Base-by-base conservation (phyloP, 2,797 vertebrate genomes). In the Buceros bicornis region DNA sequence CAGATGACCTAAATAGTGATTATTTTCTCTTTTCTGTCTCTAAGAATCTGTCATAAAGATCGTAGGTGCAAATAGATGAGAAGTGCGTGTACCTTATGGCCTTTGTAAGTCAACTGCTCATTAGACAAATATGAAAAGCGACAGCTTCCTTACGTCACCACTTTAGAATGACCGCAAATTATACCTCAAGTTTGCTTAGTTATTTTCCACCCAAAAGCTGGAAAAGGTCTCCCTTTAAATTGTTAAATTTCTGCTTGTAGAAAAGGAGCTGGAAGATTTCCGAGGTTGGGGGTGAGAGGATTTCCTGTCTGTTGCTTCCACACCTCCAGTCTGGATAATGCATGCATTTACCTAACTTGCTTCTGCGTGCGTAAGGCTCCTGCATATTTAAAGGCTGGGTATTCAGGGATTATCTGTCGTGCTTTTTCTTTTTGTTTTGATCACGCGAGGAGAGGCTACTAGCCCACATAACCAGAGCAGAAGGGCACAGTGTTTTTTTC, bases 331-430 rank as follows among this genome's bases (percentile, higher is more conserved):
- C 74, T 88, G 93, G 94, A 98, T 98, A 98, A 98, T 98, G 98
- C 98, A 98, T 98, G 98, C 98, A 96, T 98, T 98, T 98, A 98
- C 98, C 97, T 98, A 97, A 97, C 96, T 97, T 97, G 98, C 98
- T 98, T 97, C 98, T 99, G 98, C 98, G 98, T 99, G 99, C 97
- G 69, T 97, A 89, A 96, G 96, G 98, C 98, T 99, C 97, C 98
- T 99, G 98, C 99, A 99, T 99, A 98, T 99, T 99, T 99, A 99
- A 98, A 98, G 98, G 96, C 97, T 97, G 97, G 98, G 98, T 97
- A 99, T 98, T 99, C 98, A 98, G 99, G 98, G 98, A 99, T 98
- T 98, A 97, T 98, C 98, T 98, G 98, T 98, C 98, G 95, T 98
- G 98, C 98, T 98, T 98, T 56, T 93, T 97, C 97, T 98, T 98